Evolutionary conservation across 2,888 invertebrate genomes (phyloP), one percentile per base, ranked within the genome.

Genomic region (Dione juno): DNA sequence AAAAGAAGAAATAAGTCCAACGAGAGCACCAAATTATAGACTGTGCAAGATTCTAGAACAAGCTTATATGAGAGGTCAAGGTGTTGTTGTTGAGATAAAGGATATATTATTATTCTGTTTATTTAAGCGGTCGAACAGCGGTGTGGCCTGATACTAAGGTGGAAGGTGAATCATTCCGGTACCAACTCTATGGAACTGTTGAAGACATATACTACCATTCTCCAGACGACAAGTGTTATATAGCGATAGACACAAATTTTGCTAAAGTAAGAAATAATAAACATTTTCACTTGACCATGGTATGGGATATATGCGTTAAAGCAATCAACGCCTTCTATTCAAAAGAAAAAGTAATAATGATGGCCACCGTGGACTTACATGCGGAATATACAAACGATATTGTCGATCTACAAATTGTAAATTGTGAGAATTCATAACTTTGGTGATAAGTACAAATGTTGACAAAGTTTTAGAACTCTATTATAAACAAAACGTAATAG

Each of bases 221-320:
- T 10, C n/a, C 35, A 10, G 54, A 10, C n/a, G 54, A 54, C 16
- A 54, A 37, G 11, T 54, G 54, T 10, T 54, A 54, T 37, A 54
- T 54, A 54, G 54, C 54, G 8, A 37, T 54, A 37, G 37, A 54
- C 16, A 37, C 54, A n/a, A n/a, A n/a, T 54, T 54, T 10, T 54
- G 10, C 11, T n/a, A 54, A 5, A 9, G 37, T 54, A 10, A 54
- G 37, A 37, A 54, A 54, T 37, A 35, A 37, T 37, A 54, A 54
- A 11, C n/a, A 35, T 54, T 54, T 10, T 16, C 54, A 54, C 35
- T 3, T 54, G 3, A 54, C 54, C 10, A 54, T 16, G 54, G 37
- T 37, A 1, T 54, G 54, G 54, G 54, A 54, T 10, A n/a, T 54
- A 3, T 54, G 54, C 16, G 54, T 10, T 9, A 54, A 37, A 16